A percentile compares a stretch with the other conserved stretches of the same genome.
These are phyloP conservation scores for Laterallus jamaicensis DNA, from an alignment of 2,113 vertebrate species.

Conservation along the genomic window DNA sequence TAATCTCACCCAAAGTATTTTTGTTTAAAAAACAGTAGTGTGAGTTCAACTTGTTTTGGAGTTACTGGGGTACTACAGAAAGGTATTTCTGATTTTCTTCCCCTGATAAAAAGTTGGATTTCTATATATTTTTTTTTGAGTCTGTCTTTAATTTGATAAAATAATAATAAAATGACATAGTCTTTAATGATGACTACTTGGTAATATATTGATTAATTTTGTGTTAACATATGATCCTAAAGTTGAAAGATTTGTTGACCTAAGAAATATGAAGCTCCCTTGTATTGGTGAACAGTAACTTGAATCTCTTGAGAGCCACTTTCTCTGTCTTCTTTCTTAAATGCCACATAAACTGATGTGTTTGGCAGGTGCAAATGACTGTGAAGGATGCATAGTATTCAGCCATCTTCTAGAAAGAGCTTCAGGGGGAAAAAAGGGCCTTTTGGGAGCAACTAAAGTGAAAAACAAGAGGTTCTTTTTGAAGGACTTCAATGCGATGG, in stretches of 20 bases:
- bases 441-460: not conserved
- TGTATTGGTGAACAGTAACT: not conserved
- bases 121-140: not conserved
- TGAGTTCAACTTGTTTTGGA: not conserved
- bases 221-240: not conserved
- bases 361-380: conserved; percentile 11
- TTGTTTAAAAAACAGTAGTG: not conserved
- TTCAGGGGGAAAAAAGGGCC: not conserved
- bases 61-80: not conserved
- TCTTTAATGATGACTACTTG: not conserved
- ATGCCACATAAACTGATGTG: not conserved
- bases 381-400: not conserved
- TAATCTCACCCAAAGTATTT: not conserved
- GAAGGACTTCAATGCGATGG: not conserved
- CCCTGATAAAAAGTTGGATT: not conserved
- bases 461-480: not conserved
- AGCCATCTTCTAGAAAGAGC: not conserved
- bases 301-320: not conserved
- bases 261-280: not conserved
- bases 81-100: not conserved
- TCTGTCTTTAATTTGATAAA: not conserved
- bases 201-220: not conserved
- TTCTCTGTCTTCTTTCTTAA: not conserved
- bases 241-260: not conserved
- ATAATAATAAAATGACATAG: not conserved